Evolutionary conservation across 2,888 invertebrate genomes (phyloP), one percentile per base, ranked within the genome.

Genomic region (Acanthacorydalis orientalis): DNA sequence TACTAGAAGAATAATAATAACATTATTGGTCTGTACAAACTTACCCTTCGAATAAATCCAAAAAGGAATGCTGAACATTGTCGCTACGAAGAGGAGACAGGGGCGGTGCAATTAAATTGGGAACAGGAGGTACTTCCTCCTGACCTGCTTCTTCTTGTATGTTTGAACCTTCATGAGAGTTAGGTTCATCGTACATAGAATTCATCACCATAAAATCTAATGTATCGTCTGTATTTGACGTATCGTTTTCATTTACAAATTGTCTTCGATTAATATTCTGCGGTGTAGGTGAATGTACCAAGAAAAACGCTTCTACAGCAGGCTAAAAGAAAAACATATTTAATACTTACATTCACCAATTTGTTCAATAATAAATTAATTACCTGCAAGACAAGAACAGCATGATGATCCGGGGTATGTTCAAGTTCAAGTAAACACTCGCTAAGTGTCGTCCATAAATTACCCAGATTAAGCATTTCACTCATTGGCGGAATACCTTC

Each of bases 251-350:
- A 9, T 39, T 35, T 9, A 43, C 47, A 51, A 52, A 31, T 53
- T 52, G 32, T 53, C 53, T 50, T 54, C 53, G 15, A 51, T 49
- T 51, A 53, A 57, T 7, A 55, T 53, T 23, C 56, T 62, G 60
- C 62, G 73, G 68, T 52, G 73, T 64, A 54, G 80, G 80, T 14
- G 87, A 84, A 60, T 90, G 88, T 2, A 89, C 86, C 47, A 90
- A 68, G 71, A 91, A 91, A 69, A 91, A 91, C 10, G 89, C 87
- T 65, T 91, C 90, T 3, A 91, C 89, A 6, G 88, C 83, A 31
- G 89, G 86, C 66, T 80, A 58, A 10, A 60, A 57, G 49, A 51
- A 44, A 48, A 47, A 52, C 48, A 39, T 48, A 9, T 37, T 37
- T 37, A 6, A 49, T 48, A 49, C 48, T 10, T 44, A 43, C 37